Conservation (phyloP, 1,140 invertebrate species). For the Aphelinus certus region DNA sequence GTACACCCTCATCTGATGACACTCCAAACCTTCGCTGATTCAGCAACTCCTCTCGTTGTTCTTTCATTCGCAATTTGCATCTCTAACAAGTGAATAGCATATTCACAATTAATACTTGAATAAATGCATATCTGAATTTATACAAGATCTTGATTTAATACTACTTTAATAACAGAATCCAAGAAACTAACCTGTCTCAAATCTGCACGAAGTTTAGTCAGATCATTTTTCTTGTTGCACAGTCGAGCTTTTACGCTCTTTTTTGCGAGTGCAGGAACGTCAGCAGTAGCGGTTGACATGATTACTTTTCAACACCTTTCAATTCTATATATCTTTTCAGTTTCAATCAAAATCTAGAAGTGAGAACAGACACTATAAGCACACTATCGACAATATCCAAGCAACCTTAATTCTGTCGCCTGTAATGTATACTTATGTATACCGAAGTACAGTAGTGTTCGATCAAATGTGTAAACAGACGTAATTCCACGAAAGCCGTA, state of each 20-base stretch:
- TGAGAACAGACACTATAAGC: too few relatives aligned
- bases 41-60: slow-evolving; percentile 25
- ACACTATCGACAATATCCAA: too few relatives aligned
- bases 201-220: slow-evolving; percentile 29
- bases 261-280: slow-evolving; percentile 7
- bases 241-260: slow-evolving; percentile 30
- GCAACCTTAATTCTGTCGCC: too few relatives aligned
- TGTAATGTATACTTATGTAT: too few relatives aligned
- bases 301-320: neutral
- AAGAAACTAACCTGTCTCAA: slow-evolving; percentile 33
- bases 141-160: neutral
- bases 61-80: slow-evolving; percentile 31
- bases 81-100: slow-evolving; percentile 7
- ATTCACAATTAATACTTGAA: neutral
- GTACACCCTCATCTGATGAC: slow-evolving; percentile 19
- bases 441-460: too few relatives aligned
- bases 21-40: slow-evolving; percentile 35
- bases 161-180: neutral
- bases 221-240: slow-evolving; percentile 18
- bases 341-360: too few relatives aligned
- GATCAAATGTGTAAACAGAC: neutral
- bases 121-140: neutral
- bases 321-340: too few relatives aligned
- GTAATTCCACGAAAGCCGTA: neutral
- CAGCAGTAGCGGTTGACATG: slow-evolving; percentile 14